A percentile compares a stretch with the other conserved stretches of the same genome.
These are phyloP conservation scores for Cyanoliseus patagonus DNA, from an alignment of 2,113 vertebrate genomes.

Conservation along the genomic window DNA sequence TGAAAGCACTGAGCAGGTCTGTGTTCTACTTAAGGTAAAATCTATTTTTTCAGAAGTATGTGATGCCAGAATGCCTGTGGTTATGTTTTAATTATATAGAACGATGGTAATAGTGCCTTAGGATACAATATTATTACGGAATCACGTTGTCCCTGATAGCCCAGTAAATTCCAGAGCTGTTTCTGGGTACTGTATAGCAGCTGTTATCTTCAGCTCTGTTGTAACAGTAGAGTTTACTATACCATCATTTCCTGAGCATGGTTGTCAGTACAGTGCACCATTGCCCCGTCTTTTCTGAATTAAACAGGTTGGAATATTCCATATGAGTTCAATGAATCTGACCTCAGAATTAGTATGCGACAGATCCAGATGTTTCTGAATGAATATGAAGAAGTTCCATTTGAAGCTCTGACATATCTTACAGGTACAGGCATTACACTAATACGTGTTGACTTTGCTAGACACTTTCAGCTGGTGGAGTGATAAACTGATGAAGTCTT, in stretches of 20 bases:
- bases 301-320: conserved; percentile 93
- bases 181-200: neutral
- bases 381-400: conserved; percentile 87
- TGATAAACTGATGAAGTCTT: neutral
- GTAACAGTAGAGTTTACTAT: neutral
- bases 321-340: conserved; percentile 94
- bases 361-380: conserved; percentile 96
- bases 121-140: neutral
- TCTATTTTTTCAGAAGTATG: neutral
- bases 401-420: conserved; percentile 88
- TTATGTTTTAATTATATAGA: neutral
- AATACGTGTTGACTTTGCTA: neutral
- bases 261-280: neutral
- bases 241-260: neutral
- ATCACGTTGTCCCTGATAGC: neutral
- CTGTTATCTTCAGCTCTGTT: neutral
- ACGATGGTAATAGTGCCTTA: neutral
- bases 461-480: neutral
- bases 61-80: neutral
- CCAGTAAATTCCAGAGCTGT: neutral
- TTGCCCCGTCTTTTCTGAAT: neutral
- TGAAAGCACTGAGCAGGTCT: neutral
- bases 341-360: conserved; percentile 88
- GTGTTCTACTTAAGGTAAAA: neutral
- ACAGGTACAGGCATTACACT: conserved; percentile 79